Evolutionary conservation across 1,140 invertebrate species (phyloP).

Genomic region (Eriosoma lanigerum): DNA sequence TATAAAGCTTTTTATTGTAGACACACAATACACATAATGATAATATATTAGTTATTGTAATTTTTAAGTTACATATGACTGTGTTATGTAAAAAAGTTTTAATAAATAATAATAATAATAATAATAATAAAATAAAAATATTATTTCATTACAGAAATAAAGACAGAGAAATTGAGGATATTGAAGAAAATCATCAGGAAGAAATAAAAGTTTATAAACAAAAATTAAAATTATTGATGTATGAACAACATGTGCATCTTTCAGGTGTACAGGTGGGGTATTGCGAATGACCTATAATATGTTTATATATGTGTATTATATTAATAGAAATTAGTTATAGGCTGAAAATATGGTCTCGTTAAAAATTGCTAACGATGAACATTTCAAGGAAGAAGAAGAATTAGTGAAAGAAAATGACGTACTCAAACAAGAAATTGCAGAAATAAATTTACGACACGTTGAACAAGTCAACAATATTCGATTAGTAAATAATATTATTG

Average conservation of each 20-base stretch:
- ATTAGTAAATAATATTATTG: constrained; percentile 60
- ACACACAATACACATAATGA: too few relatives aligned
- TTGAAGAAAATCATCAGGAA: constrained; percentile 80
- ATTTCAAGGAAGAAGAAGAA: constrained; percentile 73
- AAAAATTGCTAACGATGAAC: constrained; percentile 74
- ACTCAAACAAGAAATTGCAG: constrained; percentile 72
- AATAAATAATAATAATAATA: not conserved
- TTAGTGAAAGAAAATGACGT: constrained; percentile 76
- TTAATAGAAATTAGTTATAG: constrained; percentile 53
- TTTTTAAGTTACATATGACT: too few relatives aligned
- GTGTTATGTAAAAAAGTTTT: too few relatives aligned
- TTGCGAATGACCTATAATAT: too few relatives aligned
- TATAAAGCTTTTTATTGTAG: too few relatives aligned
- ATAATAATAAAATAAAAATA: not conserved
- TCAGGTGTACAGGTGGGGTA: constrained; percentile 69
- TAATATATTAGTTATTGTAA: too few relatives aligned
- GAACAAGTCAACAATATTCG: constrained; percentile 68
- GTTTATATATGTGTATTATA: too few relatives aligned
- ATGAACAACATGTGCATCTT: constrained; percentile 84
- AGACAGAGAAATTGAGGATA: constrained; percentile 85
- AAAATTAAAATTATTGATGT: constrained; percentile 89
- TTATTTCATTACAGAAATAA: constrained; percentile 71
- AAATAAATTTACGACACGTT: constrained; percentile 70
- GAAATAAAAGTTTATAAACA: constrained; percentile 87
- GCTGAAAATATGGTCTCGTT: constrained; percentile 75